phyloP scores from a whole-genome alignment of 2,797 vertebrate genomes.

The Eulemur coronatus region DNA sequence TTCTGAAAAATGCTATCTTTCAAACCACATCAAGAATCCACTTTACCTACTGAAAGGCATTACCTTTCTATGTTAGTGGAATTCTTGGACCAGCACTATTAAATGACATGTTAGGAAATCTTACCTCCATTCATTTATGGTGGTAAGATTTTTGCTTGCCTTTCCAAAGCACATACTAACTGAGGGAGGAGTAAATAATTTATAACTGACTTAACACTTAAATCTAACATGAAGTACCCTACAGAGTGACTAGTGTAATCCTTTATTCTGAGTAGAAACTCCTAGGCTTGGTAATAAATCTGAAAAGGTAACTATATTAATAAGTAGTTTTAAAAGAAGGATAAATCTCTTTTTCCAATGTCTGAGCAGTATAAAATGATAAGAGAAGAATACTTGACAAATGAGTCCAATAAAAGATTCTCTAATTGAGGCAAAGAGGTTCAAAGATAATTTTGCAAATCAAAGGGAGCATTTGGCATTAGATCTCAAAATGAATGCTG shows the following conservation, averaged over 20 bases:
- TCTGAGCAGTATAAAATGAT: not conserved
- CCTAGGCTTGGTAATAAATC: not conserved
- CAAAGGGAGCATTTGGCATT: conserved; percentile 48
- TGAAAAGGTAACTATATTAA: not conserved
- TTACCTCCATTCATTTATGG: not conserved
- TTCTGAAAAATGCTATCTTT: not conserved
- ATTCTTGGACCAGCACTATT: not conserved
- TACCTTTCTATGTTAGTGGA: not conserved
- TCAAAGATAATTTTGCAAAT: conserved; percentile 59
- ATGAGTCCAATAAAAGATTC: conserved; percentile 23
- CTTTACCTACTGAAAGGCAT: not conserved
- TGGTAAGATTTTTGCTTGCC: not conserved
- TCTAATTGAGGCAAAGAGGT: conserved; percentile 42
- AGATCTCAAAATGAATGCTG: conserved; percentile 51
- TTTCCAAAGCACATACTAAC: not conserved
- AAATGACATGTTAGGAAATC: not conserved
- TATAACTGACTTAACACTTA: not conserved
- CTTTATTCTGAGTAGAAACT: not conserved
- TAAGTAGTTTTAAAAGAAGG: not conserved
- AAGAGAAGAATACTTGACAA: conserved; percentile 23
- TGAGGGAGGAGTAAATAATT: not conserved
- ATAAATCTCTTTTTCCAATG: not conserved
- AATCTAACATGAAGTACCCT: not conserved
- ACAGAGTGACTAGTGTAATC: not conserved
- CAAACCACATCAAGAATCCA: not conserved